A percentile compares a stretch with the other conserved stretches of the same genome.
These are phyloP conservation scores for Parelbella ahira DNA, from an alignment of 2,888 invertebrate species.

Conservation along the genomic window DNA sequence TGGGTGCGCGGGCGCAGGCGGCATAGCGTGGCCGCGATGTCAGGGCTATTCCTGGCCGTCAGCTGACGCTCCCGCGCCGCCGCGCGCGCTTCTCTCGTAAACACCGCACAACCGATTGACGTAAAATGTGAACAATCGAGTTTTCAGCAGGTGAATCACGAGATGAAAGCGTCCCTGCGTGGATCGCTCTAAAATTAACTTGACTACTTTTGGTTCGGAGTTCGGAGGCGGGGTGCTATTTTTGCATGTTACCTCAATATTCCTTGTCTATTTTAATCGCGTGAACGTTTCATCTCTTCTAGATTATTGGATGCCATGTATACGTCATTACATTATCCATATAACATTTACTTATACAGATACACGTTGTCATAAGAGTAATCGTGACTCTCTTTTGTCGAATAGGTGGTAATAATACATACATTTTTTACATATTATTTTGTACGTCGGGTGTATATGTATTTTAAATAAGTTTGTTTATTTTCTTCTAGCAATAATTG, in stretches of 20 bases:
- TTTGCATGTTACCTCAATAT: conserved; percentile 65
- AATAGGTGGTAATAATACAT: no score
- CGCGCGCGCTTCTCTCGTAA: conserved; percentile 35
- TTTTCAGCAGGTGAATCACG: conserved; percentile 78
- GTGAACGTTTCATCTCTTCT: conserved; percentile 55
- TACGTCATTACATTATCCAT: no score
- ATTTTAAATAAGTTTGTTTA: no score
- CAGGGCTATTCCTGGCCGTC: conserved; percentile 79
- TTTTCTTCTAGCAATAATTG: no score
- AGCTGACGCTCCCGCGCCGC: conserved; percentile 72
- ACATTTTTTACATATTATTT: no score
- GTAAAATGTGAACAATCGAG: conserved; percentile 78
- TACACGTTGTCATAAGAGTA: no score
- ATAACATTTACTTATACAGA: no score
- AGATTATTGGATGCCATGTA: conserved; percentile 28
- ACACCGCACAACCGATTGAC: conserved; percentile 78
- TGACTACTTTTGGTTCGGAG: conserved; percentile 77
- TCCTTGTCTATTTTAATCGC: conserved; percentile 65
- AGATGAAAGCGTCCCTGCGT: conserved; percentile 72
- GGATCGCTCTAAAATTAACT: conserved; percentile 73
- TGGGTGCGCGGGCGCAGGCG: conserved; percentile 76
- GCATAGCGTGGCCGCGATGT: conserved; percentile 78
- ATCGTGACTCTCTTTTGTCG: no score
- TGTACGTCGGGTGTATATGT: no score
- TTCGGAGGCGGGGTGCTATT: conserved; percentile 77